Evolutionary conservation across 2,888 invertebrate species (phyloP), one percentile per base, ranked within the genome.

Genomic region (Linnaemya vulpina): DNA sequence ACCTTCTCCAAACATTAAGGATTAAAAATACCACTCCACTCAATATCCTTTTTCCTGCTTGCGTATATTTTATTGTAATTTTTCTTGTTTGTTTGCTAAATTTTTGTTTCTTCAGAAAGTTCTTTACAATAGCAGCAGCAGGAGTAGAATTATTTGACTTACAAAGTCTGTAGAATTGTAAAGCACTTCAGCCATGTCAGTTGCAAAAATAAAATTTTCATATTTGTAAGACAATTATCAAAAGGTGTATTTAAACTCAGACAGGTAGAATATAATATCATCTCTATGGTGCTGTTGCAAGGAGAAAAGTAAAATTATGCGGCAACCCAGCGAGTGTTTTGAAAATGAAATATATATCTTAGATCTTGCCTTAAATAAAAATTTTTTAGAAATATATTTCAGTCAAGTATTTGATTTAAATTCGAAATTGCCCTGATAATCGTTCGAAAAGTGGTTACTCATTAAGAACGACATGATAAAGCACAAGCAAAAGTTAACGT

Each of bases 1-100:
- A 11, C 60, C 46, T 35, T 62, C 49, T 51, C 10, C n/a, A 63
- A 70, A 68, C 13, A 30, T 46, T 40, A 40, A 73, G 63, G 74
- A 70, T 62, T 55, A 63, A 70, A 49, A 74, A 22, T 13, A 68
- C 62, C 55, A 74, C 68, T 78, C 74, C 58, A 83, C 62, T 75
- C 62, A 75, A 78, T 83, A 78, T 78, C 74, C 78, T 68, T 74
- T 74, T 58, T 65, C 53, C 53, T 65, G 55, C 10, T 55, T 51
- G 7, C 8, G 9, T 0, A 49, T 13, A 30, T 62, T 76, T 75
- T 46, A 22, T 8, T 35, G 15, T 8, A 22, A 30, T 20, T 25
- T 58, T 35, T 20, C 10, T 22, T 35, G 46, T 20, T 58, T 38
- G 8, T 67, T 43, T 30, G 0, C 3, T 30, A 51, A 38, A 15